A percentile compares a stretch with the other conserved stretches of the same genome.
phyloP scores from a whole-genome alignment of 2,888 invertebrate species.

The Apotomis betuletana region DNA sequence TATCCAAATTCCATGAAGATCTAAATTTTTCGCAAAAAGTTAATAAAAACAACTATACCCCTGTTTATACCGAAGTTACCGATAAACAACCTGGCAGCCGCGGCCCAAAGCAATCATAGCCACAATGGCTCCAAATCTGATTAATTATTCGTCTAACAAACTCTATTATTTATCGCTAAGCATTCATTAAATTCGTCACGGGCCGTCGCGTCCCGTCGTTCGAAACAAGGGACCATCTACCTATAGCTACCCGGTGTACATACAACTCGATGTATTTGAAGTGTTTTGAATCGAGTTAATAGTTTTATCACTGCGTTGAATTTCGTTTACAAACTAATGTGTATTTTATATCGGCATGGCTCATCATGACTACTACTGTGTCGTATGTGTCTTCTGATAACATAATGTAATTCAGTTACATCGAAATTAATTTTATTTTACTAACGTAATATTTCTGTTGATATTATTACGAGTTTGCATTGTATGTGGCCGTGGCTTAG shows the following conservation, averaged over 20 bases:
- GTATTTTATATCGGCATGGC: not conserved
- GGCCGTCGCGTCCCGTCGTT: constrained; percentile 47
- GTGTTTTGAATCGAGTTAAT: constrained; percentile 24
- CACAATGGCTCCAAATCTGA: constrained; percentile 60
- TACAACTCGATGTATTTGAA: constrained; percentile 24
- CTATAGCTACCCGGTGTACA: not conserved
- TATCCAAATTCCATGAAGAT: not conserved
- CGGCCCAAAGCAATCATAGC: constrained; percentile 49
- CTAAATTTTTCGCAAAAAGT: constrained; percentile 25
- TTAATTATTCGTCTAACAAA: constrained; percentile 64
- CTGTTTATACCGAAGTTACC: constrained; percentile 28
- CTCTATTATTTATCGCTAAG: constrained; percentile 67
- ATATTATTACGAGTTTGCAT: too few species aligned
- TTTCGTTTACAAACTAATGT: not conserved
- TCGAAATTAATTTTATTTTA: too few species aligned
- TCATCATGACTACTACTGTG: too few species aligned
- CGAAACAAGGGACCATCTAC: constrained; percentile 16
- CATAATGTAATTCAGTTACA: too few species aligned
- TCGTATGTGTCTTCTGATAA: too few species aligned
- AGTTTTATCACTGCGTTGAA: constrained; percentile 14
- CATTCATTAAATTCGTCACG: constrained; percentile 66
- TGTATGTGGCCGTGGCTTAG: too few species aligned
- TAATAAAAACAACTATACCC: constrained; percentile 28
- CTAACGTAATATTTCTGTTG: too few species aligned
- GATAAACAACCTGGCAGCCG: constrained; percentile 37